Percentiles rank a stretch among this genome's conserved stretches.
These are phyloP conservation scores for Gopherus flavomarginatus DNA, from an alignment of 2,113 vertebrate genomes.

Conservation along the genomic window DNA sequence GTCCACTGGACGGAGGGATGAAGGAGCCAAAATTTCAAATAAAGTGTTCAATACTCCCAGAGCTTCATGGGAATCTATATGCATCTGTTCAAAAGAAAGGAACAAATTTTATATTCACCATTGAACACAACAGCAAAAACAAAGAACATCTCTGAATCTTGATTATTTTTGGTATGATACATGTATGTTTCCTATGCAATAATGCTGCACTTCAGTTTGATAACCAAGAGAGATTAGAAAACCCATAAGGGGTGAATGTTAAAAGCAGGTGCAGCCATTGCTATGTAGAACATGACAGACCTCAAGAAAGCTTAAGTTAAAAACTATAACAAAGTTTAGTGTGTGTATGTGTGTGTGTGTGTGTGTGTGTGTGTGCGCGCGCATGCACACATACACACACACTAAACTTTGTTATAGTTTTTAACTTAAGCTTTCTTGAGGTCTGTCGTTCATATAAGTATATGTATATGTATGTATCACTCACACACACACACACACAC, in stretches of 20 bases:
- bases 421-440: no score
- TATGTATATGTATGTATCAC: no score
- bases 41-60: constrained; percentile 94
- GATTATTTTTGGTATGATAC: neutral
- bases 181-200: neutral
- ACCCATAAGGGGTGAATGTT: neutral
- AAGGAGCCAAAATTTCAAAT: constrained; percentile 96
- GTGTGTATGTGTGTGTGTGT: no score
- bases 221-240: neutral
- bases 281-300: neutral
- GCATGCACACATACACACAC: no score
- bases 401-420: no score
- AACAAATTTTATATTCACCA: neutral
- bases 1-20: constrained; percentile 95
- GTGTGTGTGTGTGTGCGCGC: no score
- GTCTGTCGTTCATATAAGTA: no score
- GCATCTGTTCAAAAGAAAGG: constrained; percentile 84
- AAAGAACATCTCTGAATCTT: neutral
- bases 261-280: neutral
- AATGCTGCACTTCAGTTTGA: neutral
- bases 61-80: constrained; percentile 95
- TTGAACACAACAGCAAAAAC: neutral
- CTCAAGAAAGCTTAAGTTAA: neutral
- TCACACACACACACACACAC: no score
- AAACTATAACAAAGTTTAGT: neutral